Evolutionary conservation across 2,113 vertebrate genomes (phyloP), one percentile per base, ranked within the genome.

Genomic region (Probosciger aterrimus): DNA sequence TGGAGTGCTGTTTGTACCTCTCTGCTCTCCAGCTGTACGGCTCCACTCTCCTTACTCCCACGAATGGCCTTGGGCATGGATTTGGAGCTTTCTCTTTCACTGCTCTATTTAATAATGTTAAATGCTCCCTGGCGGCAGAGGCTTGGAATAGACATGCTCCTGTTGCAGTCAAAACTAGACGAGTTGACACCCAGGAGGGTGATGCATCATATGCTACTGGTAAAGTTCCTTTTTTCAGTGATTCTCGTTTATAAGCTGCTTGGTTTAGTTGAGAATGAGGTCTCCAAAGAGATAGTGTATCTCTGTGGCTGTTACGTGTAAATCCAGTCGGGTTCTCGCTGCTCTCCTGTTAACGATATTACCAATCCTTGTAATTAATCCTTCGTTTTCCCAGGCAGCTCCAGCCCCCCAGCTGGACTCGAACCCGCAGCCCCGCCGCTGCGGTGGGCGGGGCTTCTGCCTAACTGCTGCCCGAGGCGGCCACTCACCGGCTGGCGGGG

Each of bases 381-480:
- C 53, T n/a, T 9, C 12, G 12, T n/a, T 13, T 15, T 9, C n/a
- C 55, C 31, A 14, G 11, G 13, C 18, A 30, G 11, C 4, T 14
- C 23, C 7, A 2, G 30, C 1, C 4, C 3, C 39, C 14, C 49
- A 15, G 49, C 73, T 3, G 86, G 93, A 4, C 22, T 86, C 92
- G 90, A 93, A 93, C 90, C 46, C 0, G 5, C 0, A 1, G 0
- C 0, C 2, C 4, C 11, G 0, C 2, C 1, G 4, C 15, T 1
- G 11, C 0, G 14, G 13, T 55, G 78, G 91, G 95, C 82, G 95
- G 93, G 13, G 78, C 85, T 59, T 75, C 46, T 19, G 6, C 75
- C 25, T 2, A 39, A 50, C 71, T 1, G 44, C 23, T 30, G 28
- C n/a, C 23, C 22, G 4, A 6, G 39, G 41, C 14, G 19, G 52